These are phyloP conservation scores for Drosophila acutilabella DNA, from an alignment of 2,888 invertebrate species.

Conservation along the genomic window DNA sequence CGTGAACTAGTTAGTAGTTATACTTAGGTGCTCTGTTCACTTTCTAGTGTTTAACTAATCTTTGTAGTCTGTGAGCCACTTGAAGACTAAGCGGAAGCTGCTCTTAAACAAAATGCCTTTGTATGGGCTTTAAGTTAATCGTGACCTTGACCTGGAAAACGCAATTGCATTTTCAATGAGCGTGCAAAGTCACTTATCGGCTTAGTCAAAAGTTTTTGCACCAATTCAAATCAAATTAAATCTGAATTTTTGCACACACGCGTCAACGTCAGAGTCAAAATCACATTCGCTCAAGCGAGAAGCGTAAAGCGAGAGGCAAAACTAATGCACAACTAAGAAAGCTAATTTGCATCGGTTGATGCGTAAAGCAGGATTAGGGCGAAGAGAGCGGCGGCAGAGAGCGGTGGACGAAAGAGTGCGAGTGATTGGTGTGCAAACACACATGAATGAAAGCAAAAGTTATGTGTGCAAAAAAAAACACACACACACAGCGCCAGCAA, in stretches of 20 bases:
- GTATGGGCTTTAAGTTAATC: slow-evolving; percentile 34
- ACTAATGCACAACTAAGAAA: slow-evolving; percentile 59
- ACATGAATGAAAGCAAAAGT: slow-evolving; percentile 60
- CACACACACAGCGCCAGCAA: too few species aligned
- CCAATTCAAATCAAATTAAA: slow-evolving; percentile 41
- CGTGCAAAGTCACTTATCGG: slow-evolving; percentile 38
- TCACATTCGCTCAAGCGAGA: slow-evolving; percentile 32
- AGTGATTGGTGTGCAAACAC: not conserved
- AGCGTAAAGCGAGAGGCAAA: slow-evolving; percentile 26
- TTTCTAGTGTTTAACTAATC: slow-evolving; percentile 30
- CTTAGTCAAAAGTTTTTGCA: slow-evolving; percentile 15
- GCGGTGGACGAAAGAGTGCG: not conserved
- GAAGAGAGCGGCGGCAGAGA: not conserved
- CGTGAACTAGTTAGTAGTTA: slow-evolving; percentile 8
- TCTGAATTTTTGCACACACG: slow-evolving; percentile 26
- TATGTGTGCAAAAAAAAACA: slow-evolving; percentile 14
- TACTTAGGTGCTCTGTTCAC: slow-evolving; percentile 9
- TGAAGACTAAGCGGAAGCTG: slow-evolving; percentile 7
- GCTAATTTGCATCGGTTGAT: slow-evolving; percentile 67
- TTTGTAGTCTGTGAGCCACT: slow-evolving; percentile 28
- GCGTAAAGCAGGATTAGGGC: slow-evolving; percentile 43
- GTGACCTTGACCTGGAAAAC: slow-evolving; percentile 53
- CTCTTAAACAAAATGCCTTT: not conserved
- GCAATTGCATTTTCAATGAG: slow-evolving; percentile 46
- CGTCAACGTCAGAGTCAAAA: slow-evolving; percentile 8